Conservation (phyloP, 2,888 invertebrate genomes). For the Acleris cristana region DNA sequence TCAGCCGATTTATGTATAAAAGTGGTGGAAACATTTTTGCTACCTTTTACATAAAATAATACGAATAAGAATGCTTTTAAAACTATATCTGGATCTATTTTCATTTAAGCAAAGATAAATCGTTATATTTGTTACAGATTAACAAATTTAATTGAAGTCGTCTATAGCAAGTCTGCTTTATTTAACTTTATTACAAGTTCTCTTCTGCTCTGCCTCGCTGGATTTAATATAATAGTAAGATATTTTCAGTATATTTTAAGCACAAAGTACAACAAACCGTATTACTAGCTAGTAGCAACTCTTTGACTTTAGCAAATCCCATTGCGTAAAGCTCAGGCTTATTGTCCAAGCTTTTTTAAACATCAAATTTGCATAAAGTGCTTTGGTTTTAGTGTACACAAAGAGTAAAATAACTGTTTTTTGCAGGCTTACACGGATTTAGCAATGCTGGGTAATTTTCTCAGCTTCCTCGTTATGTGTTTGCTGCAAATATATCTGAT, state of each 20-base stretch:
- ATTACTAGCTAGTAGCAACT: background rate
- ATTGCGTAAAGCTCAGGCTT: background rate
- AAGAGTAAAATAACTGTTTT: constrained; percentile 12
- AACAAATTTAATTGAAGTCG: constrained; percentile 53
- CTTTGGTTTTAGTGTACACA: constrained; percentile 12
- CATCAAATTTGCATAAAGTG: constrained; percentile 15
- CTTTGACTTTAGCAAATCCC: background rate
- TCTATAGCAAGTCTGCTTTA: constrained; percentile 58
- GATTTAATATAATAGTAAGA: constrained; percentile 61
- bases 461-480: constrained; percentile 52
- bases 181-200: constrained; percentile 60
- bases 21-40: no score
- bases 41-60: no score
- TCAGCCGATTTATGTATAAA: no score
- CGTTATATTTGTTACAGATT: constrained; percentile 52
- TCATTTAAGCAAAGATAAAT: background rate
- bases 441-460: constrained; percentile 53
- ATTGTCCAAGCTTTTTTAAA: constrained; percentile 9
- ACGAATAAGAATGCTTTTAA: no score
- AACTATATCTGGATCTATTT: no score
- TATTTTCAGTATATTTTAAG: background rate
- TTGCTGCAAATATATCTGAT: constrained; percentile 59
- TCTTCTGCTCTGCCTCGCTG: constrained; percentile 60
- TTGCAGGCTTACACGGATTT: constrained; percentile 57
- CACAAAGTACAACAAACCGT: background rate